phyloP scores from a whole-genome alignment of 1,140 invertebrate genomes.

The Piezodorus guildinii region DNA sequence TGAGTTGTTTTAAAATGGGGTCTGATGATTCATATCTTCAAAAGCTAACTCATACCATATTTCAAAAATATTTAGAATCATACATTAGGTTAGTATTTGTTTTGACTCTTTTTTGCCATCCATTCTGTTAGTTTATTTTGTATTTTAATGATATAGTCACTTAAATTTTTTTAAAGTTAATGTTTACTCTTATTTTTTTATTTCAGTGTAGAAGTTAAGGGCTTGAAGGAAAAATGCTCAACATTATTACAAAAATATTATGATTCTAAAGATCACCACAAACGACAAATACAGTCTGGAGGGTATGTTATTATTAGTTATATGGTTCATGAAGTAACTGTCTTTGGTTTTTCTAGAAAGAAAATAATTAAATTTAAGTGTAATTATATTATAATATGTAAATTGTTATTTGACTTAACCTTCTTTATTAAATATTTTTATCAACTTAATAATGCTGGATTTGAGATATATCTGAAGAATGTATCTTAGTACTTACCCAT shows the following conservation, averaged over 20 bases:
- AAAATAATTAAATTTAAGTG: no score
- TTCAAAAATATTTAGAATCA: constrained; percentile 62
- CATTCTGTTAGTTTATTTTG: background rate
- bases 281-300: constrained; percentile 66
- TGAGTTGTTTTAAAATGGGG: constrained; percentile 63
- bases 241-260: constrained; percentile 76
- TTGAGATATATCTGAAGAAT: no score
- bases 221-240: constrained; percentile 60
- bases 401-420: no score
- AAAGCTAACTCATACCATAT: constrained; percentile 74
- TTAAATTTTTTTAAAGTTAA: constrained; percentile 1
- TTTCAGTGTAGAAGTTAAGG: constrained; percentile 60
- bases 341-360: no score
- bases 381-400: no score
- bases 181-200: constrained; percentile 16
- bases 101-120: background rate
- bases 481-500: no score
- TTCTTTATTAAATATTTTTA: no score
- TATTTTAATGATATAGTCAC: background rate
- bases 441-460: no score
- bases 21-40: constrained; percentile 66
- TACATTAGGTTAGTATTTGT: constrained; percentile 53
- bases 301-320: constrained; percentile 38
- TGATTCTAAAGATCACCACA: constrained; percentile 86
- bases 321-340: background rate